Conservation (phyloP, 2,888 invertebrate species). For the Phasia obesa region DNA sequence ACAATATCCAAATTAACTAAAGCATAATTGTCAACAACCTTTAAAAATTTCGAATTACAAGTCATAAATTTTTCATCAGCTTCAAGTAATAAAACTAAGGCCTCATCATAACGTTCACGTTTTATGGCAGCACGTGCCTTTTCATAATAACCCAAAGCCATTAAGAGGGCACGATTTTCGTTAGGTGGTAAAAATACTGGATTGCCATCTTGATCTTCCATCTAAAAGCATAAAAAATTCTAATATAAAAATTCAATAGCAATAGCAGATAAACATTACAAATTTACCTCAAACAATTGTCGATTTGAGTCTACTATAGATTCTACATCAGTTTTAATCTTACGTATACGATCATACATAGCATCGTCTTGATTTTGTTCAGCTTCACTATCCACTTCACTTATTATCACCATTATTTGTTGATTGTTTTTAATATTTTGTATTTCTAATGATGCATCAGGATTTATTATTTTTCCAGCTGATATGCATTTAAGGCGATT, state of each 20-base stretch:
- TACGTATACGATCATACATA: constrained; percentile 84
- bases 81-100: constrained; percentile 89
- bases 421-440: constrained; percentile 88
- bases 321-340: constrained; percentile 84
- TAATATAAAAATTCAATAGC: background rate
- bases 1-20: constrained; percentile 92
- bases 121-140: constrained; percentile 88
- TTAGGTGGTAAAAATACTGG: constrained; percentile 87
- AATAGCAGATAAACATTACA: background rate
- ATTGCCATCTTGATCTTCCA: constrained; percentile 91
- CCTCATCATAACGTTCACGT: constrained; percentile 86
- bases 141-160: constrained; percentile 91
- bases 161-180: constrained; percentile 87
- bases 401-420: constrained; percentile 86
- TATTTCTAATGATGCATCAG: constrained; percentile 82
- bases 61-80: constrained; percentile 88
- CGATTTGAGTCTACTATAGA: constrained; percentile 83
- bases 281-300: constrained; percentile 77
- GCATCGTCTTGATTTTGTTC: constrained; percentile 83
- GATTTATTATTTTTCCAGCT: constrained; percentile 86
- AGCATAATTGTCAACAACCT: constrained; percentile 91
- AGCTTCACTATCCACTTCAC: constrained; percentile 79
- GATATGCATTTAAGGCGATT: constrained; percentile 87
- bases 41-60: constrained; percentile 83
- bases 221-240: constrained; percentile 80